Evolutionary conservation across 2,888 invertebrate species (phyloP), one percentile per base, ranked within the genome.

Genomic region (Drosophila histrio): DNA sequence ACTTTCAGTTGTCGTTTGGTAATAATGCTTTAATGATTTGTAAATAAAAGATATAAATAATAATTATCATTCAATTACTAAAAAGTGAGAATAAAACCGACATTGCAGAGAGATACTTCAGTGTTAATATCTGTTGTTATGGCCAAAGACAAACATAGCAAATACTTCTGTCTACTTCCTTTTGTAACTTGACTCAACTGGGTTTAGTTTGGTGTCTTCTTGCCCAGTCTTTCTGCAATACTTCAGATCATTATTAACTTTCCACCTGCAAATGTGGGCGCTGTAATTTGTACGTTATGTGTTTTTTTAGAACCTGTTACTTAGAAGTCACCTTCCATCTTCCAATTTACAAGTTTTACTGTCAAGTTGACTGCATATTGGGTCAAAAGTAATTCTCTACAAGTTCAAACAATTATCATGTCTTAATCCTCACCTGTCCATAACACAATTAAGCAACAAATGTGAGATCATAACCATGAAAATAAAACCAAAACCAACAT

Each of bases 231-330:
- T 28, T 19, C 19, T 8, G 28, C 19, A 44, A 52, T 77, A 83
- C 72, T 61, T 69, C 58, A 46, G 47, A 39, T 62, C 66, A 70
- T 80, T 80, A 83, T 83, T 83, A 87, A 87, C 84, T 63, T 74
- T 80, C 74, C 53, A 67, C 61, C 61, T 64, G 62, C 30, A 64
- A 82, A 68, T 68, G 46, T 63, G 58, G 50, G 56, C 17, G 30
- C 30, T 59, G 65, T 59, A 46, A 59, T n/a, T 63, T 34, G 59
- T 53, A 41, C n/a, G 36, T 39, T 24, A 39, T 65, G 38, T 57
- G 17, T 28, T 8, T 56, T 60, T 36, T 19, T n/a, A 15, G 13
- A 36, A 62, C 61, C 77, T 38, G 39, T n/a, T n/a, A n/a, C n/a
- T n/a, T n/a, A n/a, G n/a, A n/a, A n/a, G n/a, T n/a, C n/a, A n/a